Base-by-base conservation (phyloP, 2,888 invertebrate genomes). In the Troides helena region DNA sequence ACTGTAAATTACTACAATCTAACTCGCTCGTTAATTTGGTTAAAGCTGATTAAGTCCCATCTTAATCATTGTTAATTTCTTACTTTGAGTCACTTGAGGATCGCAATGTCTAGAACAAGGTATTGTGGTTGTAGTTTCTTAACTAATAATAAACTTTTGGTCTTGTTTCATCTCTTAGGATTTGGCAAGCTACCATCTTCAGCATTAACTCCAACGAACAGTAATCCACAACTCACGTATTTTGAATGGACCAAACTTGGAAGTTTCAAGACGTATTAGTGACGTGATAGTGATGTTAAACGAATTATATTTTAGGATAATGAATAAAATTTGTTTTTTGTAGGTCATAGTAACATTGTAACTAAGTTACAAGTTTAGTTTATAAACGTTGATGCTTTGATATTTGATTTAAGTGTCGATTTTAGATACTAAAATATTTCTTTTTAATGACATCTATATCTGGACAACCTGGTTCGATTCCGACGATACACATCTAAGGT, bases 91-190 rank as follows among this genome's bases (percentile, higher is more conserved):
- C 67, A 67, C 63, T 70, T 63, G 67, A 70, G 63, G 39, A 62
- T 63, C 58, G 39, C 65, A 57, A 23, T 43, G 62, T 70, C 66
- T 70, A 67, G 67, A 67, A 62, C 63, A 63, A 60, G 63, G 59
- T 62, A 67, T 62, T 70, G 70, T 63, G 70, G 70, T 63, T 67
- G 67, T 63, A 70, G 70, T 67, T 70, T 63, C 70, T 62, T 70
- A 70, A 70, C 70, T 70, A 70, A 70, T 67, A 70, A 62, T 59
- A 67, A 67, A 66, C 63, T 70, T 66, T 67, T 57, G 30, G 67
- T 63, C 63, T 66, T 67, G 70, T 70, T 70, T 67, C 62, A 67
- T 70, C 70, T 70, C 67, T 53, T 43, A 50, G 70, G 70, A 66
- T 63, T 70, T 70, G 66, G 59, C 63, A 67, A 67, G 67, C 63